These are phyloP conservation scores for Xylophagus ater DNA, from an alignment of 2,888 invertebrate genomes.

Conservation along the genomic window DNA sequence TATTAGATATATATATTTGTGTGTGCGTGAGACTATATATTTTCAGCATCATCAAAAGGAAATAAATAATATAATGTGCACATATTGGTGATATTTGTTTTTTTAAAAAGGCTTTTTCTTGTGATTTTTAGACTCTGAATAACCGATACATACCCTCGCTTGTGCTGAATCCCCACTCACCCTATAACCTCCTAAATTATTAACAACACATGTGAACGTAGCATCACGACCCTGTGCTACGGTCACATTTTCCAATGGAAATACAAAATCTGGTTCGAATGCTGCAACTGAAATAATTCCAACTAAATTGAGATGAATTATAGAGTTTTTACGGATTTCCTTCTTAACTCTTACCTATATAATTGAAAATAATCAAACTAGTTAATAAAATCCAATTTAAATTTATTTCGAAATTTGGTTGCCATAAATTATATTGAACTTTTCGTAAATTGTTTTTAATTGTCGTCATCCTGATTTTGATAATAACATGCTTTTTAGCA, in stretches of 20 bases:
- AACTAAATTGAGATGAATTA: slow-evolving; percentile 1
- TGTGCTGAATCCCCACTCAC: slow-evolving; percentile 83
- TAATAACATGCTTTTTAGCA: slow-evolving; percentile 20
- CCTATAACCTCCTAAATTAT: slow-evolving; percentile 66
- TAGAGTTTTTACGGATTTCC: neutral
- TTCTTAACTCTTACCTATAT: slow-evolving; percentile 38
- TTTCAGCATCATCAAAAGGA: slow-evolving; percentile 16
- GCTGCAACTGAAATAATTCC: slow-evolving; percentile 44
- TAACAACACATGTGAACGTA: slow-evolving; percentile 67
- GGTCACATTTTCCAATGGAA: slow-evolving; percentile 64
- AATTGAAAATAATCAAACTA: slow-evolving; percentile 31
- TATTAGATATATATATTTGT: slow-evolving; percentile 8
- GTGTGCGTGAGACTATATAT: too few species aligned
- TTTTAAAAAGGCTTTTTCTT: neutral
- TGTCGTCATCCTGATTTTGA: slow-evolving; percentile 21
- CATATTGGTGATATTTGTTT: neutral
- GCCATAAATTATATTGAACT: slow-evolving; percentile 20
- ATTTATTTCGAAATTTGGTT: slow-evolving; percentile 17
- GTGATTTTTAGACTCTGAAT: slow-evolving; percentile 15
- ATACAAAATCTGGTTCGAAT: slow-evolving; percentile 63
- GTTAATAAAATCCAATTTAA: slow-evolving; percentile 30
- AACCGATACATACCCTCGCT: slow-evolving; percentile 73
- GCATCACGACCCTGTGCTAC: slow-evolving; percentile 67
- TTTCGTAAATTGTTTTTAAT: slow-evolving; percentile 28
- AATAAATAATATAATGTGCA: slow-evolving; percentile 9